These are phyloP conservation scores for Melanotaenia nigrans DNA, from an alignment of 2,797 vertebrate genomes.

Conservation along the genomic window DNA sequence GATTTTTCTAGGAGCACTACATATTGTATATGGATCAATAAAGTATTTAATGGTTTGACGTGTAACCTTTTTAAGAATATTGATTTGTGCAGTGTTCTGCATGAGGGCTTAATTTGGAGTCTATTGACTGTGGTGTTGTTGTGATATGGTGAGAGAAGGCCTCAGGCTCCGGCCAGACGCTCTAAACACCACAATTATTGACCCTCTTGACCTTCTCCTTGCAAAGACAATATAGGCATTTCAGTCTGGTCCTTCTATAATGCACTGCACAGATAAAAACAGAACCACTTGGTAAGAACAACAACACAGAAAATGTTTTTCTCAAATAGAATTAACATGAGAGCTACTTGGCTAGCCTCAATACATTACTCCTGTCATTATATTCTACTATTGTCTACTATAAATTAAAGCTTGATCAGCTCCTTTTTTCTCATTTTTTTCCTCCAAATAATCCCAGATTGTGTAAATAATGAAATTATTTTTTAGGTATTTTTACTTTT, in stretches of 20 bases:
- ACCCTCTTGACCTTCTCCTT: conserved; percentile 81
- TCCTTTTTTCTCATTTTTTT: conserved; percentile 2
- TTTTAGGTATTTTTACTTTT: neutral
- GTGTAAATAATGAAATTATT: neutral
- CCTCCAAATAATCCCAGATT: neutral
- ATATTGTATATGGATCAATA: conserved; percentile 79
- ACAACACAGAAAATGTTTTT: conserved; percentile 34
- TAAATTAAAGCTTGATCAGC: neutral
- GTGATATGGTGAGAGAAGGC: conserved; percentile 79
- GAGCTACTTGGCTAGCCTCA: conserved; percentile 5
- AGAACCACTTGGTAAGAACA: conserved; percentile 29
- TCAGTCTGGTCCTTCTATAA: conserved; percentile 39
- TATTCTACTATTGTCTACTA: neutral
- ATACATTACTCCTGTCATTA: conserved; percentile 5
- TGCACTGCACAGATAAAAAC: conserved; percentile 43
- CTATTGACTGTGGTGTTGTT: conserved; percentile 85
- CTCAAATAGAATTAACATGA: conserved; percentile 13
- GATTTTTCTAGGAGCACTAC: conserved; percentile 66
- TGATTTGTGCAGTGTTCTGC: conserved; percentile 79
- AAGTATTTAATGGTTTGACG: conserved; percentile 87
- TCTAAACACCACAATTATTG: conserved; percentile 79
- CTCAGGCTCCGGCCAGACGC: conserved; percentile 81
- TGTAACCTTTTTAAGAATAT: conserved; percentile 88
- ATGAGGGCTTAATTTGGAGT: conserved; percentile 82
- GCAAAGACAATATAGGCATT: conserved; percentile 57